Evolutionary conservation across 2,888 invertebrate genomes (phyloP).

Genomic region (Gryllus longicercus): DNA sequence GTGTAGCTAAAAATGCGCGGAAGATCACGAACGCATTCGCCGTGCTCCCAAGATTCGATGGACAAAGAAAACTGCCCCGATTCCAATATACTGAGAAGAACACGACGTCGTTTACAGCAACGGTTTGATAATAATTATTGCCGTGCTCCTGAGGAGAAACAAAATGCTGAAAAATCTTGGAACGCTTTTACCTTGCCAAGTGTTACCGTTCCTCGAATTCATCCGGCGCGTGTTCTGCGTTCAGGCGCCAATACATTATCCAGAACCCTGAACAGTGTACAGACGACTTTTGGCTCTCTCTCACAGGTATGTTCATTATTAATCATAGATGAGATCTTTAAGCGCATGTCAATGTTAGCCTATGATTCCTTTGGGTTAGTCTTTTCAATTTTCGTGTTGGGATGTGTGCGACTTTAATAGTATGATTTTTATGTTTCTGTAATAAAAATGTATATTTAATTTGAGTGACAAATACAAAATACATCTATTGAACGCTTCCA

Average conservation of each 20-base stretch:
- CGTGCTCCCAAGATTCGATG: not conserved
- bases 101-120: constrained; percentile 33
- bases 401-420: too few relatives aligned
- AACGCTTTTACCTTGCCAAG: constrained; percentile 29
- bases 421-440: not conserved
- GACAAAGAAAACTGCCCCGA: not conserved
- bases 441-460: not conserved
- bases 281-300: constrained; percentile 62
- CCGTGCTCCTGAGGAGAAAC: not conserved
- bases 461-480: not conserved
- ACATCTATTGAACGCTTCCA: not conserved
- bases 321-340: too few relatives aligned
- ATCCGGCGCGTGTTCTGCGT: constrained; percentile 61
- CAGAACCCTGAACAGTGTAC: constrained; percentile 62
- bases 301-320: constrained; percentile 55
- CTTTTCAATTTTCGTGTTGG: too few relatives aligned
- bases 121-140: constrained; percentile 33
- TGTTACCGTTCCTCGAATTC: constrained; percentile 56
- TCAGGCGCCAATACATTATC: constrained; percentile 66
- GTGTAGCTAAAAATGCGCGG: not conserved
- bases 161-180: constrained; percentile 26
- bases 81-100: constrained; percentile 19
- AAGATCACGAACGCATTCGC: not conserved
- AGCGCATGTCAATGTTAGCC: too few relatives aligned
- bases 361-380: too few relatives aligned